Base-by-base conservation (phyloP, 1,140 invertebrate species). In the Leptinotarsa texana region DNA sequence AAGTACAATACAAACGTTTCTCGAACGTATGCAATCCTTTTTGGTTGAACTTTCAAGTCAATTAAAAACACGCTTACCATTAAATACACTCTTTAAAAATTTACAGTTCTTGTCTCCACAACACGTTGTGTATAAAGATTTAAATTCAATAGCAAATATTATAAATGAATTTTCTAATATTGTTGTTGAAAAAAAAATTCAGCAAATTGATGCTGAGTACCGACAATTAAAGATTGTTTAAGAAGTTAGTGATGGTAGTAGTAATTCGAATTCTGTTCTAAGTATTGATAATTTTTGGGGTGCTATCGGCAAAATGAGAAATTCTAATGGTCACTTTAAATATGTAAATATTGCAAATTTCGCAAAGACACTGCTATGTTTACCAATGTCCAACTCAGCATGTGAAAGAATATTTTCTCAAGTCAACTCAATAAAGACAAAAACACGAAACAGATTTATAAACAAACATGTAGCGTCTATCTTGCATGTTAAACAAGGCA, bases 401-500 rank as follows among this genome's bases (percentile, higher is more conserved):
- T 63, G 24, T 21, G 63, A 65, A 65, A 21, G 63, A 22, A 27
- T 65, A 21, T 65, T 65, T 27, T 65, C 63, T 27, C 63, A 65
- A 63, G 18, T 63, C 13, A 22, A 63, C 22, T 63, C 22, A 15
- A 27, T 22, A 27, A 65, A 65, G 49, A 22, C 63, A 17, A 18
- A 65, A 21, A 22, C 24, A 27, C 18, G 63, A 65, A 65, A 65
- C 24, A 65, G 24, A 65, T 27, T 65, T 11, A 65, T 22, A 65
- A 65, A 21, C 63, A 65, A 21, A 65, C 18, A 65, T 65, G 63
- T 65, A 65, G 18, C 1, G 24, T 65, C 21, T 21, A 21, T 65
- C 24, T 65, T 65, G 63, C 21, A 65, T 65, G 21, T 22, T 27
- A 65, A 65, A 65, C 63, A 65, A 65, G 63, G 21, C 18, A 65